Conservation (phyloP, 2,797 vertebrate species). For the Emydoidea blandingii region DNA sequence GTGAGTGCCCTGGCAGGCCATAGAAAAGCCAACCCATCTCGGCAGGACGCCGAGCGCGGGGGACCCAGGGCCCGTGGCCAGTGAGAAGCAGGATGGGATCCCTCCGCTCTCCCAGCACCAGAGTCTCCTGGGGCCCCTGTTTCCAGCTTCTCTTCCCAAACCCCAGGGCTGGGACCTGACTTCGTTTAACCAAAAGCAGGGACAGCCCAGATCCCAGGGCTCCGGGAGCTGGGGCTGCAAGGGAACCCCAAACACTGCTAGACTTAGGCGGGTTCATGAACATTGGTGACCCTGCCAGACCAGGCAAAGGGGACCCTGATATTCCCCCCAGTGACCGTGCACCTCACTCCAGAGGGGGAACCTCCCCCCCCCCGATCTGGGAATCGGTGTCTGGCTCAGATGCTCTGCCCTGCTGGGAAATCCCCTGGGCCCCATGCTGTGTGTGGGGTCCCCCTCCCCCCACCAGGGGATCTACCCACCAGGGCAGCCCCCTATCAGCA, state of each 20-base stretch:
- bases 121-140: background rate
- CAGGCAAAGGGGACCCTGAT: background rate
- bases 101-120: rapidly evolving
- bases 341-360: too few species aligned
- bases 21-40: background rate
- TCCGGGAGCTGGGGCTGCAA: background rate
- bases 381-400: background rate
- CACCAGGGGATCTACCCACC: background rate
- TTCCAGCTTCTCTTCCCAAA: background rate
- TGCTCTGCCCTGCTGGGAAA: background rate
- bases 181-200: background rate
- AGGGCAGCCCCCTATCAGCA: background rate
- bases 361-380: background rate
- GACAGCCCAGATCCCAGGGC: background rate
- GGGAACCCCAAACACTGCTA: too few species aligned
- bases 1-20: background rate
- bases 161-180: background rate
- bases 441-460: background rate
- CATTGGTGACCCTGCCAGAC: background rate
- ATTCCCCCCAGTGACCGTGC: too few species aligned
- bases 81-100: background rate
- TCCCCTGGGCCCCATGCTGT: background rate
- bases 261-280: background rate
- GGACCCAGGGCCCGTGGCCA: background rate
- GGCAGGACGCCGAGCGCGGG: background rate